These are phyloP conservation scores for Lobophora halterata DNA, from an alignment of 2,888 invertebrate species.

Conservation along the genomic window DNA sequence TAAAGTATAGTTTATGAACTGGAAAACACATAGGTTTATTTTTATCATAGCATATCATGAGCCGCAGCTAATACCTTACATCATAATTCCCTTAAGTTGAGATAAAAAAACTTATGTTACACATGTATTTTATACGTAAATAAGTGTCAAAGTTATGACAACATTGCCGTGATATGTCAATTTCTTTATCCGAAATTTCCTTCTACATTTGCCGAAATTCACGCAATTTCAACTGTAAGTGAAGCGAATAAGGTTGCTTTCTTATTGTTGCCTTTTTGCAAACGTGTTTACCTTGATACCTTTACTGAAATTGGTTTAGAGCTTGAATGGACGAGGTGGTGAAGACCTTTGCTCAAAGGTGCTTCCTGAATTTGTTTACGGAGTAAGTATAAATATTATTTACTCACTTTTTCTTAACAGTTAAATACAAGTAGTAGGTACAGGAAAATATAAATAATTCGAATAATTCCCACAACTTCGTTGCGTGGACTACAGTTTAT, in stretches of 20 bases:
- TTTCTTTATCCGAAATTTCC: constrained; percentile 1
- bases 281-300: constrained; percentile 7
- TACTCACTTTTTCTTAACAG: background rate
- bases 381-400: background rate
- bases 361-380: constrained; percentile 10
- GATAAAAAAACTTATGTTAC: too few relatives aligned
- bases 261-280: background rate
- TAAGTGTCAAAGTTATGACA: constrained; percentile 1
- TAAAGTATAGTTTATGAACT: too few relatives aligned
- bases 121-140: too few relatives aligned
- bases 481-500: too few relatives aligned
- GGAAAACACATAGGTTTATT: too few relatives aligned
- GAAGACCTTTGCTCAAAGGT: constrained; percentile 9
- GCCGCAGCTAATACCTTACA: too few relatives aligned
- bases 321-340: constrained; percentile 12
- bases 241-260: background rate
- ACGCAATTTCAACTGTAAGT: constrained; percentile 1
- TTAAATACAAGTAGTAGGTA: too few relatives aligned
- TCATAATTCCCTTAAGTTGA: too few relatives aligned
- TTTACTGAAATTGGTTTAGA: constrained; percentile 23
- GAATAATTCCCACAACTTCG: too few relatives aligned
- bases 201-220: background rate
- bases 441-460: too few relatives aligned
- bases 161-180: constrained; percentile 9
- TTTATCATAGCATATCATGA: too few relatives aligned